These are phyloP conservation scores for Loripinus fragilis DNA, from an alignment of 2,888 invertebrate genomes.

Conservation along the genomic window DNA sequence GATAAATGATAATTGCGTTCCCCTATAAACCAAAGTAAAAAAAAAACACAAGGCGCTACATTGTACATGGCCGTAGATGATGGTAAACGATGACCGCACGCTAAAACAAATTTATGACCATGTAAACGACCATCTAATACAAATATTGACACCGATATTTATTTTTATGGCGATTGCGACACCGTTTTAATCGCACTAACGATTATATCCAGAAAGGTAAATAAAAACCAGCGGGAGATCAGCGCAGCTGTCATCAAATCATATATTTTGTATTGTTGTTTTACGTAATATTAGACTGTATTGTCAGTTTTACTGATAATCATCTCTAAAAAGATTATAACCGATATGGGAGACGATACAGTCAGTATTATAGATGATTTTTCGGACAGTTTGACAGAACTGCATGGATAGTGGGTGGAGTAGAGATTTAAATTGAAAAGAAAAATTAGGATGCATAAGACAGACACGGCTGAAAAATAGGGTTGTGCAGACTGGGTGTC, in stretches of 20 bases:
- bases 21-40: too few relatives aligned
- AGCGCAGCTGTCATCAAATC: slow-evolving; percentile 36
- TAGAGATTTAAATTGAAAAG: slow-evolving; percentile 3
- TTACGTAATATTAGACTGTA: slow-evolving; percentile 41
- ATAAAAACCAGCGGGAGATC: not conserved
- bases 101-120: slow-evolving; percentile 12
- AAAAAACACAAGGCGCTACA: too few relatives aligned
- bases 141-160: slow-evolving; percentile 10
- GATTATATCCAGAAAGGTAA: slow-evolving; percentile 2
- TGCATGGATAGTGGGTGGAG: not conserved
- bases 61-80: too few relatives aligned
- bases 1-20: too few relatives aligned
- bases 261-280: slow-evolving; percentile 42
- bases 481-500: not conserved
- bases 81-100: too few relatives aligned
- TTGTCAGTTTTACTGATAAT: slow-evolving; percentile 36
- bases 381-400: slow-evolving; percentile 10
- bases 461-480: slow-evolving; percentile 14
- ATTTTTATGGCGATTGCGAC: slow-evolving; percentile 9
- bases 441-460: slow-evolving; percentile 1
- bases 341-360: slow-evolving; percentile 30
- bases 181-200: slow-evolving; percentile 18
- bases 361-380: slow-evolving; percentile 3
- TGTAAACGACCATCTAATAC: slow-evolving; percentile 1
- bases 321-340: slow-evolving; percentile 53